Evolutionary conservation across 2,113 vertebrate genomes (phyloP), one percentile per base, ranked within the genome.

Genomic region (Aplodontia rufa): DNA sequence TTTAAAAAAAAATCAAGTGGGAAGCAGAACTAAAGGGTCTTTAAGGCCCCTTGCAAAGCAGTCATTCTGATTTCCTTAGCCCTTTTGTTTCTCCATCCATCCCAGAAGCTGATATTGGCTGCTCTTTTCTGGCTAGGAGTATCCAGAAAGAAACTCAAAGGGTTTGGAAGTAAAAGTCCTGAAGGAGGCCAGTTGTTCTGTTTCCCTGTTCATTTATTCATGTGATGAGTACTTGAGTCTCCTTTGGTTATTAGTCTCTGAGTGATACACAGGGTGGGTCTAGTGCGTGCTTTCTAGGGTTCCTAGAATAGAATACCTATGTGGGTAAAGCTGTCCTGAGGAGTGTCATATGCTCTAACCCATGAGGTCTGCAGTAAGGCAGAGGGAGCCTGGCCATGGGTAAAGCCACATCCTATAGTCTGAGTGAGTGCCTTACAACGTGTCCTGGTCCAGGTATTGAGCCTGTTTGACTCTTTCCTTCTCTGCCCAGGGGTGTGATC

Each of bases 401-500:
- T 7, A 6, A 47, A 35, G 42, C 49, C 6, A 10, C 8, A 10
- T 14, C 6, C 2, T 6, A 17, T 53, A 28, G 30, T 6, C 32
- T 6, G 6, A 20, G 49, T 6, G 6, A 20, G 49, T 72, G 68
- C 30, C 45, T 51, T 13, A 22, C 81, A 28, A 8, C 20, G 35
- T 24, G 24, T 37, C 45, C 17, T 32, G 51, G 37, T 40, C 53
- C 0, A 1, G 9, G 55, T 22, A 32, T 60, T 49, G 68, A 37
- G 68, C 55, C 2, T 19, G 60, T 51, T 51, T 85, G 45, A 40
- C 83, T 20, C 82, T 55, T 42, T 80, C 72, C 19, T 53, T 64
- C 85, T 69, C 47, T 86, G 55, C 30, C 96, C 82, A 45, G 86
- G 49, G 45, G 11, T 51, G 64, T 8, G 79, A 91, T 97, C 89